Evolutionary conservation across 2,797 vertebrate genomes (phyloP).

Genomic region (Labeo calbasu): DNA sequence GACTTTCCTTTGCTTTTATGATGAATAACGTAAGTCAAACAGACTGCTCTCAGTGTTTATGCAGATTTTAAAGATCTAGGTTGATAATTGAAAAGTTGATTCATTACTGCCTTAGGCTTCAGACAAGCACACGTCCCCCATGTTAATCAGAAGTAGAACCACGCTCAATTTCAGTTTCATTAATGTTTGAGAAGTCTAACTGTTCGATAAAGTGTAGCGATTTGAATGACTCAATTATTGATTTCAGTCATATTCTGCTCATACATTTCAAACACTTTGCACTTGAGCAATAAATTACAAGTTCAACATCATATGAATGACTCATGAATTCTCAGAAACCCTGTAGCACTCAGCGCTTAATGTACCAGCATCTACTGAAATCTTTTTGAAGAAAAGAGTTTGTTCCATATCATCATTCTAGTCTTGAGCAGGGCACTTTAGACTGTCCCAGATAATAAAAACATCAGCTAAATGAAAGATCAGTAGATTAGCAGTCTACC

Average conservation of each 20-base stretch:
- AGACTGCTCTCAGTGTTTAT: background rate
- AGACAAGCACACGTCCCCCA: background rate
- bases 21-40: background rate
- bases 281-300: background rate
- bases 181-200: background rate
- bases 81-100: background rate
- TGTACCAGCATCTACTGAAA: background rate
- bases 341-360: background rate
- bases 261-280: background rate
- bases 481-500: background rate
- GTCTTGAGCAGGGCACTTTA: background rate
- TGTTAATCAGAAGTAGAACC: background rate
- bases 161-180: background rate
- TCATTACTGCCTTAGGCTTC: background rate
- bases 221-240: background rate
- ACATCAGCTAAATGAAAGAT: background rate
- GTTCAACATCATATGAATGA: background rate
- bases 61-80: too few relatives aligned
- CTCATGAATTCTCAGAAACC: background rate
- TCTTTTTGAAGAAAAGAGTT: background rate
- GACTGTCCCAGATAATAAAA: background rate
- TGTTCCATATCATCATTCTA: background rate
- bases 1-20: background rate
- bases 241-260: background rate
- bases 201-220: background rate